Base-by-base conservation (phyloP, 1,140 invertebrate genomes). In the Dendrolimus kikuchii region DNA sequence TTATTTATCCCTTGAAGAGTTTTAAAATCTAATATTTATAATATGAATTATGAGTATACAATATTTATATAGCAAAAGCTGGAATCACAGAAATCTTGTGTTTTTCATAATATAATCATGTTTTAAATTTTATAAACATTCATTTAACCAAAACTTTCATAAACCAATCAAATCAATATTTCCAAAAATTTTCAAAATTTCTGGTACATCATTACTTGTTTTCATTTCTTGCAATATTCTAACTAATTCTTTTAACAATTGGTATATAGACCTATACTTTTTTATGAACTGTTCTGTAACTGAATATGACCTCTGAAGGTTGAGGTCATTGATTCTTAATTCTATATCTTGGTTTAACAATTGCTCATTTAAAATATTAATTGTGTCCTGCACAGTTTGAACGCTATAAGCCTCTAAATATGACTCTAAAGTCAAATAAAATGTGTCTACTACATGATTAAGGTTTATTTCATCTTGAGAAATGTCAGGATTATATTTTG, bases 381-480 rank as follows among this genome's bases (percentile, higher is more conserved):
- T 64, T 9, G 60, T 76, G 50, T 76, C 64, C 66, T 74, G 68
- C 38, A 81, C 53, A 41, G 50, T 41, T 56, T 67, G 52, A 8
- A 84, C 57, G 68, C 59, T 73, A 45, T 73, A 81, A 23, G 71
- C 59, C 55, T 81, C 71, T 48, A 84, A 62, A 62, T 70, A 81
- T 7, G 77, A 71, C 40, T 73, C 59, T 9, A 84, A 57, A 49
- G 68, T 66, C 9, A 75, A 63, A 53, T 68, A 81, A 37, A 82
- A 53, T 6, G 55, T 42, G 10, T 59, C 58, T n/a, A 74, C 56
- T 38, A 77, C 47, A 55, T 66, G 49, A 54, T 52, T 66, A 45
- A 66, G 51, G 45, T 59, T 7, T 7, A 8, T 10, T 38, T 57
- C 38, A 42, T 46, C 6, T 42, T 46, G 50, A 8, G 40, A 23